Evolutionary conservation across 2,888 invertebrate genomes (phyloP).

Genomic region (Troglohyphantes excavatus): DNA sequence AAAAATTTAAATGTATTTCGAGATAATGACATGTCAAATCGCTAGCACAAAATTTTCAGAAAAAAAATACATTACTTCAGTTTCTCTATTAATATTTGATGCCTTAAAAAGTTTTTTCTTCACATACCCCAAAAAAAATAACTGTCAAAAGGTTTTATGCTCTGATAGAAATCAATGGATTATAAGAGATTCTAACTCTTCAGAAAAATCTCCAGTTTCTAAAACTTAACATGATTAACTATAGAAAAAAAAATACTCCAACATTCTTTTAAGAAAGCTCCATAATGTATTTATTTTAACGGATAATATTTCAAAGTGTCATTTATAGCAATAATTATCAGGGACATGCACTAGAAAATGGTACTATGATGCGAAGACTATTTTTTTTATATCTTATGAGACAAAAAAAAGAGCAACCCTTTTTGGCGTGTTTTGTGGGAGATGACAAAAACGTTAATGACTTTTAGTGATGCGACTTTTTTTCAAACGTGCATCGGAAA

Average conservation of each 20-base stretch:
- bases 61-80: constrained; percentile 11
- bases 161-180: constrained; percentile 19
- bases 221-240: constrained; percentile 72
- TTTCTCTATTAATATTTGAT: constrained; percentile 19
- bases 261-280: constrained; percentile 10
- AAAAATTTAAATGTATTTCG: constrained; percentile 2
- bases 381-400: constrained; percentile 3
- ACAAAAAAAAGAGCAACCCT: constrained; percentile 29
- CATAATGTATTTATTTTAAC: constrained; percentile 71
- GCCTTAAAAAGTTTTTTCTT: constrained; percentile 6
- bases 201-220: constrained; percentile 67
- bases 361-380: constrained; percentile 4
- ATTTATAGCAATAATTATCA: constrained; percentile 77
- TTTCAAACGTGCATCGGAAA: constrained; percentile 30
- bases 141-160: constrained; percentile 54
- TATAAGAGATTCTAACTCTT: constrained; percentile 42
- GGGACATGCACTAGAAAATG: constrained; percentile 58
- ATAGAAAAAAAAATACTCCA: constrained; percentile 19
- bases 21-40: constrained; percentile 24
- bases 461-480: constrained; percentile 56
- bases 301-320: constrained; percentile 77
- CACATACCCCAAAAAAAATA: neutral
- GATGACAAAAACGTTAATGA: constrained; percentile 78
- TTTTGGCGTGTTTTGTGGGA: constrained; percentile 48
- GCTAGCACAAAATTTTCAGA: neutral